Percentiles rank a stretch among this genome's conserved stretches.
Conservation (phyloP, 2,797 vertebrate species). For the Rhinoraja longicauda region DNA sequence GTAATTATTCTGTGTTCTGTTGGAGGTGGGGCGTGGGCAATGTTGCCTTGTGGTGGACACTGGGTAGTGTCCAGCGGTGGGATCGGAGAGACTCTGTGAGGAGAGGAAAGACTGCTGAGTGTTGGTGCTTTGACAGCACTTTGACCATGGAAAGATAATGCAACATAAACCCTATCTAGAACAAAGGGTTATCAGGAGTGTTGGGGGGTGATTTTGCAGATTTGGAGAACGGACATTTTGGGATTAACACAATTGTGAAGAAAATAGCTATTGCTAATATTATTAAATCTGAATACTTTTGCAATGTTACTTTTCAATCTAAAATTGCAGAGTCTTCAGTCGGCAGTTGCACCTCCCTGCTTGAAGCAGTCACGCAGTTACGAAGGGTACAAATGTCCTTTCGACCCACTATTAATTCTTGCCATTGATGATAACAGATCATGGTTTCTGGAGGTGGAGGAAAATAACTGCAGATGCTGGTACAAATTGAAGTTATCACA, state of each 20-base stretch:
- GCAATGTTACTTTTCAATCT: too few species aligned
- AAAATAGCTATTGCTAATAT: not conserved
- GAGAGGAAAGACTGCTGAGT: not conserved
- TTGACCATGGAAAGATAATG: not conserved
- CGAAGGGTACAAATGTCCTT: too few species aligned
- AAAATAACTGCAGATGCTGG: too few species aligned
- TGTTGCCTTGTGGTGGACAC: not conserved
- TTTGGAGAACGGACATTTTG: not conserved
- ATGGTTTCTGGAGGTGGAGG: not conserved
- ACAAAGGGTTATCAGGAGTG: not conserved
- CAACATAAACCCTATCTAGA: not conserved
- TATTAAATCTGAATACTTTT: too few species aligned
- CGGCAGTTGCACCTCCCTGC: not conserved
- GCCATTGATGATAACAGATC: not conserved
- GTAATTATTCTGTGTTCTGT: not conserved
- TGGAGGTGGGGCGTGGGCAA: not conserved
- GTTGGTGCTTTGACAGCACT: not conserved
- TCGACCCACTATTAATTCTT: not conserved
- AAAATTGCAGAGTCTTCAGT: not conserved
- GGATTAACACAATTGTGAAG: not conserved
- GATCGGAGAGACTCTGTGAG: not conserved
- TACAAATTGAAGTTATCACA: too few species aligned
- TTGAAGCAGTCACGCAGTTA: not conserved
- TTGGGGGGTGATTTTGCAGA: not conserved
- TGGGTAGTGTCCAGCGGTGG: too few species aligned